Conservation (phyloP, 2,888 invertebrate species). For the Dichetophora obliterata region DNA sequence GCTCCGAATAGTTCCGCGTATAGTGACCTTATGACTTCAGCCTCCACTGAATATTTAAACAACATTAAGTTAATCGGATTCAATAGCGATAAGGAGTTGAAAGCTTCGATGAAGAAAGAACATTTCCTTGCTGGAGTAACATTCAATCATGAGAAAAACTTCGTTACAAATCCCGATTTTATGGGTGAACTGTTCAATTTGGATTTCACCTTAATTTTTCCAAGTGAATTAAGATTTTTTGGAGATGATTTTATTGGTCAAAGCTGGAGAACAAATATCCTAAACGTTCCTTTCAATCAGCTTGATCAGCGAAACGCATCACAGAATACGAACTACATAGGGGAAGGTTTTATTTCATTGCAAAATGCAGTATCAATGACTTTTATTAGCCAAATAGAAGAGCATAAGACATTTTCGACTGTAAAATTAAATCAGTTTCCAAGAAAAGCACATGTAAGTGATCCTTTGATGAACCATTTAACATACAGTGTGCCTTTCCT, state of each 20-base stretch:
- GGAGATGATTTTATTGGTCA: conserved; percentile 42
- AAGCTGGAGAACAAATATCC: conserved; percentile 55
- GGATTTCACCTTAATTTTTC: conserved; percentile 53
- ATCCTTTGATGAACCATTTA: conserved; percentile 75
- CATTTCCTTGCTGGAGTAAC: conserved; percentile 55
- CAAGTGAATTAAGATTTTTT: conserved; percentile 55
- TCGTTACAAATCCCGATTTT: background rate
- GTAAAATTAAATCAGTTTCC: conserved; percentile 56
- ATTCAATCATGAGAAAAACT: conserved; percentile 71
- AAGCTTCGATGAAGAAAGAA: conserved; percentile 34
- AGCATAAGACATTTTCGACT: conserved; percentile 48
- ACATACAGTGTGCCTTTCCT: conserved; percentile 79
- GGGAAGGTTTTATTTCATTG: conserved; percentile 76
- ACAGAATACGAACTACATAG: conserved; percentile 70
- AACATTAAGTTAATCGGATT: conserved; percentile 33
- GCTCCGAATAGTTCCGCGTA: conserved; percentile 49
- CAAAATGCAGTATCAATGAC: conserved; percentile 73
- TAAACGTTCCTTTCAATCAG: conserved; percentile 42
- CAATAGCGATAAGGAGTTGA: conserved; percentile 40
- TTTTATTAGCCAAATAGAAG: no score
- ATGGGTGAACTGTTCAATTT: conserved; percentile 35
- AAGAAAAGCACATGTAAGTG: conserved; percentile 72
- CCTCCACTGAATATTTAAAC: background rate
- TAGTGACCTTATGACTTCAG: conserved; percentile 39
- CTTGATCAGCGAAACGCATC: conserved; percentile 66